Percentiles rank a stretch among this genome's conserved stretches.
Conservation (phyloP, 2,888 invertebrate genomes). For the Byasa hedistus region DNA sequence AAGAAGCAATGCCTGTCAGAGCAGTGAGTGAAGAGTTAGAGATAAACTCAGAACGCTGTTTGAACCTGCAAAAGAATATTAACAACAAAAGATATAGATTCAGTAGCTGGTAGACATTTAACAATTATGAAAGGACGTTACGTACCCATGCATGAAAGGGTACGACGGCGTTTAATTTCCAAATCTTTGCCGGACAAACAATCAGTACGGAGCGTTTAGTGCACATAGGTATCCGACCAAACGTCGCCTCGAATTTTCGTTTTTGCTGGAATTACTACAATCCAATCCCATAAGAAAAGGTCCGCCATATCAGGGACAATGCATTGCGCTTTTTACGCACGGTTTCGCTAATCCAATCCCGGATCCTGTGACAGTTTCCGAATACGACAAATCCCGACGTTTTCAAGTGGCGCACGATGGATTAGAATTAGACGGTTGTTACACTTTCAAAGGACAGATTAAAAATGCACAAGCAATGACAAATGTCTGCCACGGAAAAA, state of each 20-base stretch:
- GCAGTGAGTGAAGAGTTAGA: not conserved
- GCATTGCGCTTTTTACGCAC: conserved; percentile 47
- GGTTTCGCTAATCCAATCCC: conserved; percentile 46
- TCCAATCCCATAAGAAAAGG: conserved; percentile 52
- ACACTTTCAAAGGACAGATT: conserved; percentile 32
- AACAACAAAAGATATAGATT: conserved; percentile 7
- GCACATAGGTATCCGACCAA: conserved; percentile 46
- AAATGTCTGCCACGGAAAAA: conserved; percentile 19
- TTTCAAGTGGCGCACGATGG: conserved; percentile 45
- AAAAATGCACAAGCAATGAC: conserved; percentile 9
- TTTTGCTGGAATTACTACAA: conserved; percentile 61
- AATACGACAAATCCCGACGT: conserved; percentile 32
- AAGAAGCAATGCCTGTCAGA: not conserved
- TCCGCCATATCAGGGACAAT: conserved; percentile 36
- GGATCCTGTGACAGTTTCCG: conserved; percentile 45
- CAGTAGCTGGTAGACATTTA: not conserved
- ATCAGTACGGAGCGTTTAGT: conserved; percentile 47
- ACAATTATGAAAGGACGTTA: conserved; percentile 12
- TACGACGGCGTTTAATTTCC: conserved; percentile 20
- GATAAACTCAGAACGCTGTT: not conserved
- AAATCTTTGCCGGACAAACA: conserved; percentile 36
- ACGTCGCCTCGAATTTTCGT: conserved; percentile 46
- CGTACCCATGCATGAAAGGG: conserved; percentile 8
- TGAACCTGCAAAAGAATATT: conserved; percentile 4
- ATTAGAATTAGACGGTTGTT: conserved; percentile 48